These are phyloP conservation scores for Drosophila saltans DNA, from an alignment of 1,140 invertebrate species.

Conservation along the genomic window DNA sequence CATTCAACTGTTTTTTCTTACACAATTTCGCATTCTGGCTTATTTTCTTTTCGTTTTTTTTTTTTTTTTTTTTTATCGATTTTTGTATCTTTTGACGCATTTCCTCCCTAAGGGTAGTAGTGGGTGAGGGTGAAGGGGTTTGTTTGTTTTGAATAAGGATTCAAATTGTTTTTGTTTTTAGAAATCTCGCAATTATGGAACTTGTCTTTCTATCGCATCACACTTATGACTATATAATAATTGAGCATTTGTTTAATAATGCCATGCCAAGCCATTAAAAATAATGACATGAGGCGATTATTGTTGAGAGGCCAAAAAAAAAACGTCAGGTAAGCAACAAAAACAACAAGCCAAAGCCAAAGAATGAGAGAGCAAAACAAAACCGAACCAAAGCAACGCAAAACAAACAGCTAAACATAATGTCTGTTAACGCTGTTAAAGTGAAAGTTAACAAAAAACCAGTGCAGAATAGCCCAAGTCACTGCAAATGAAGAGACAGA, in stretches of 20 bases:
- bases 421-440: slow-evolving; percentile 38
- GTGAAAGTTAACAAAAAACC: slow-evolving; percentile 65
- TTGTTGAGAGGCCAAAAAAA: slow-evolving; percentile 20
- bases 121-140: not conserved
- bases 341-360: not conserved
- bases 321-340: slow-evolving; percentile 5
- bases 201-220: not conserved
- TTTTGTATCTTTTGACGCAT: slow-evolving; percentile 10
- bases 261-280: slow-evolving; percentile 10
- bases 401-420: slow-evolving; percentile 30
- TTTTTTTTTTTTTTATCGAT: slow-evolving; percentile 39
- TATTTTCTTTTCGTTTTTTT: slow-evolving; percentile 23
- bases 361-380: slow-evolving; percentile 52
- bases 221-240: not conserved
- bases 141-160: not conserved
- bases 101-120: not conserved
- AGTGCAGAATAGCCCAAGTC: slow-evolving; percentile 28
- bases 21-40: not conserved
- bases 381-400: not conserved
- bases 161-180: not conserved
- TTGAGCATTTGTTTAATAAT: slow-evolving; percentile 7
- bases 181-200: not conserved
- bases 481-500: slow-evolving; percentile 18
- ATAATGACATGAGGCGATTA: slow-evolving; percentile 9
- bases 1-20: slow-evolving; percentile 51